Conservation (phyloP, 1,140 invertebrate species). For the Heliconius hewitsoni region DNA sequence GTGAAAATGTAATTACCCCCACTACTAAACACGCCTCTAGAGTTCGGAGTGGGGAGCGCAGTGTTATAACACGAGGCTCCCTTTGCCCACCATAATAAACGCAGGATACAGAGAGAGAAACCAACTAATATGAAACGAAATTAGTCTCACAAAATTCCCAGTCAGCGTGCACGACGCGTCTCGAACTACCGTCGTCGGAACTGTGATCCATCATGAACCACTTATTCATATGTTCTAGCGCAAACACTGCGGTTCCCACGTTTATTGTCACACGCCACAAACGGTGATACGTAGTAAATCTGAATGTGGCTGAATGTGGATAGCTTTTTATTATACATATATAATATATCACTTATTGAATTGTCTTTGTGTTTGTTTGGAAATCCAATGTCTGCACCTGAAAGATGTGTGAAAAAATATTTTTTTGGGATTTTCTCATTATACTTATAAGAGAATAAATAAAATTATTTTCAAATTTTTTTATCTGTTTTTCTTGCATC, state of each 20-base stretch:
- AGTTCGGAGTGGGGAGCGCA: too few relatives aligned
- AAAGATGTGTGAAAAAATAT: too few relatives aligned
- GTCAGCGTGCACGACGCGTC: conserved; percentile 5
- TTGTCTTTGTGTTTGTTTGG: background rate
- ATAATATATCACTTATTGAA: background rate
- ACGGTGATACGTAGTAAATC: conserved; percentile 1
- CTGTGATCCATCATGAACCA: conserved; percentile 29
- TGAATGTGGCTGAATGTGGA: background rate
- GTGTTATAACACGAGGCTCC: too few relatives aligned
- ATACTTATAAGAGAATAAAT: too few relatives aligned
- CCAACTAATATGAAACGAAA: background rate
- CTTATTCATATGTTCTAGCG: conserved; percentile 32
- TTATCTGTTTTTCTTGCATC: too few relatives aligned
- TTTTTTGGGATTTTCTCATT: too few relatives aligned
- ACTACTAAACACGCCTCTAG: too few relatives aligned
- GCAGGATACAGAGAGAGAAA: too few relatives aligned
- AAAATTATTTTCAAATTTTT: too few relatives aligned
- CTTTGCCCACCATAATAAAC: too few relatives aligned
- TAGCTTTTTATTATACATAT: background rate
- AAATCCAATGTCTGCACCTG: too few relatives aligned
- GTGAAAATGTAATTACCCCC: too few relatives aligned
- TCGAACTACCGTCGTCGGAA: conserved; percentile 16
- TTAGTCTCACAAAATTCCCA: background rate
- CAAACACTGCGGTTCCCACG: conserved; percentile 32
- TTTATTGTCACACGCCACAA: conserved; percentile 13